Conservation (phyloP, 2,888 invertebrate genomes). For the Tetrapedia diversipes region DNA sequence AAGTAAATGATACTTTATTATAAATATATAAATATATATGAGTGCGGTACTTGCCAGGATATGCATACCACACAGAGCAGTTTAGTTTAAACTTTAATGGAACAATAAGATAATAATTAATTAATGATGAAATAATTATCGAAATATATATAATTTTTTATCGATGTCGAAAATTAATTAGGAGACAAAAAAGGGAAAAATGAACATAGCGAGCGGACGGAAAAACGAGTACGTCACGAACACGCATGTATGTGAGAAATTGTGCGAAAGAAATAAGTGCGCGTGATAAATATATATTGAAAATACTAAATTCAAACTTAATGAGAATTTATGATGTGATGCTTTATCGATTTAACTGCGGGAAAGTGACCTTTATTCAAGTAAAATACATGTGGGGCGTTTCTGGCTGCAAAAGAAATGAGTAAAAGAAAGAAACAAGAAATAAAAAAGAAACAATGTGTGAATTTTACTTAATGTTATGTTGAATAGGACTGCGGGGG, state of each 20-base stretch:
- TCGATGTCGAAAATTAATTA: slow-evolving; percentile 71
- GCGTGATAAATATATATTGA: slow-evolving; percentile 54
- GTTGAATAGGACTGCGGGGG: slow-evolving; percentile 70
- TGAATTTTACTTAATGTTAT: slow-evolving; percentile 67
- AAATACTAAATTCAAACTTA: slow-evolving; percentile 68
- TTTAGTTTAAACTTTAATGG: slow-evolving; percentile 75
- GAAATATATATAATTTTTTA: slow-evolving; percentile 73
- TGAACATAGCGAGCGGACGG: slow-evolving; percentile 55
- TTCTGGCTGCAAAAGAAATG: slow-evolving; percentile 64
- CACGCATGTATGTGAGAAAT: slow-evolving; percentile 54
- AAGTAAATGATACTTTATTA: slow-evolving; percentile 76
- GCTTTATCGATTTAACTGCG: slow-evolving; percentile 77
- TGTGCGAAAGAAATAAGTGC: slow-evolving; percentile 44
- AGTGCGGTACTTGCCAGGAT: slow-evolving; percentile 62
- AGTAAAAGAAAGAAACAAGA: slow-evolving; percentile 46
- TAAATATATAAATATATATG: slow-evolving; percentile 65
- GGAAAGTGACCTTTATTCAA: slow-evolving; percentile 78
- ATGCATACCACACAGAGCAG: slow-evolving; percentile 67
- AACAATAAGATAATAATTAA: slow-evolving; percentile 76
- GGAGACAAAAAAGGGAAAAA: slow-evolving; percentile 46
- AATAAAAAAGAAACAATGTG: slow-evolving; percentile 53
- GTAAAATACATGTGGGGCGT: slow-evolving; percentile 71
- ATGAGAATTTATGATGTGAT: slow-evolving; percentile 75
- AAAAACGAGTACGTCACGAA: slow-evolving; percentile 50
- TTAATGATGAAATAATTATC: slow-evolving; percentile 74